Conservation (phyloP, 1,140 invertebrate genomes). For the Palaemon carinicauda region DNA sequence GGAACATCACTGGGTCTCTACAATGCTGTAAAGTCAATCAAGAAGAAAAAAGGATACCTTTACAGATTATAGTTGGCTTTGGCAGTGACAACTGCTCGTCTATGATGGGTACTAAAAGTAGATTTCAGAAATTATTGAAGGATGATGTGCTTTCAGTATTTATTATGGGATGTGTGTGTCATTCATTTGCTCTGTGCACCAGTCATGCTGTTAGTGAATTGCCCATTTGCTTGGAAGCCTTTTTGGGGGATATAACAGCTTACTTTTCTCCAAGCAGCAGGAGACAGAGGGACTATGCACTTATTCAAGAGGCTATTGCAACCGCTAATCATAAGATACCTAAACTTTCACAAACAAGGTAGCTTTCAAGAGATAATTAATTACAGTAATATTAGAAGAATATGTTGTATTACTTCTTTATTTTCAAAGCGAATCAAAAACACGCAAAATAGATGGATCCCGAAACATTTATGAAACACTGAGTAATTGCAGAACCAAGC, state of each 20-base stretch:
- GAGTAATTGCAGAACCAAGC: neutral
- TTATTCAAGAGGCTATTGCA: slow-evolving; percentile 13
- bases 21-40: no score
- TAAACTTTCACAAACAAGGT: slow-evolving; percentile 5
- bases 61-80: neutral
- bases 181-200: slow-evolving; percentile 7
- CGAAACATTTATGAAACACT: neutral
- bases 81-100: neutral
- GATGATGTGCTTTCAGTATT: neutral
- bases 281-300: neutral
- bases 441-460: neutral
- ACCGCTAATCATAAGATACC: slow-evolving; percentile 5
- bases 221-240: neutral
- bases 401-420: no score
- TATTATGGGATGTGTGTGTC: slow-evolving; percentile 27
- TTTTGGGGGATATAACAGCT: neutral
- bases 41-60: no score
- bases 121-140: neutral
- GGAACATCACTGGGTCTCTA: no score
- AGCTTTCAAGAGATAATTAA: no score
- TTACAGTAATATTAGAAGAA: slow-evolving; percentile 2
- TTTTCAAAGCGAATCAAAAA: no score
- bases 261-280: no score
- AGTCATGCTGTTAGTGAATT: neutral
- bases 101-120: slow-evolving; percentile 16